These are phyloP conservation scores for Papilio polyxenes DNA, from an alignment of 1,140 invertebrate species.

Conservation along the genomic window DNA sequence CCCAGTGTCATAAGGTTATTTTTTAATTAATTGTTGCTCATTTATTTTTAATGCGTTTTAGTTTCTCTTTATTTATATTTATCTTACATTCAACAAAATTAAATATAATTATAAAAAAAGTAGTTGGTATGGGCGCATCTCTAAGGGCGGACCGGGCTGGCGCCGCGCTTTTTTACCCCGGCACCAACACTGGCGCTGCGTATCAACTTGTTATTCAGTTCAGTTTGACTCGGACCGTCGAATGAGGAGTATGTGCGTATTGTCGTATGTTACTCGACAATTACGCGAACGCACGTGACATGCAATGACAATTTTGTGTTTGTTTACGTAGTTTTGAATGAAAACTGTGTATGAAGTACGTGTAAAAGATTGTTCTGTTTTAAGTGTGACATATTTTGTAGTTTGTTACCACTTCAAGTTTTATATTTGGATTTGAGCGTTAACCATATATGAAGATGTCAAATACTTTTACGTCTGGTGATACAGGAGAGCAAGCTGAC, in stretches of 20 bases:
- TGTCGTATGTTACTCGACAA: constrained; percentile 35
- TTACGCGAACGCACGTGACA: constrained; percentile 49
- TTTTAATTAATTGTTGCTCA: too few species aligned
- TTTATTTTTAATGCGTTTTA: too few species aligned
- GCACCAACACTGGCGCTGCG: constrained; percentile 53
- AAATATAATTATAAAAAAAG: background rate
- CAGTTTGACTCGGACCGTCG: constrained; percentile 45
- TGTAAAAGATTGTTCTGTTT: constrained; percentile 60
- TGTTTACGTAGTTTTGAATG: constrained; percentile 48
- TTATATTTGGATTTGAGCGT: constrained; percentile 58
- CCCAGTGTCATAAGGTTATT: background rate
- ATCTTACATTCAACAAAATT: constrained; percentile 37
- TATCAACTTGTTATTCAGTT: constrained; percentile 47
- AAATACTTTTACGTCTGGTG: constrained; percentile 59
- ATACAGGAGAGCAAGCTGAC: constrained; percentile 62
- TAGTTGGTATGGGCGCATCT: constrained; percentile 58
- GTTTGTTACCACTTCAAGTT: constrained; percentile 48
- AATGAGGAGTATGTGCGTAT: constrained; percentile 44
- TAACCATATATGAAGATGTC: constrained; percentile 61
- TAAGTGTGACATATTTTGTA: constrained; percentile 50
- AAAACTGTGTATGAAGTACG: constrained; percentile 64
- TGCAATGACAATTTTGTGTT: constrained; percentile 60
- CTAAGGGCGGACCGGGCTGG: constrained; percentile 76
- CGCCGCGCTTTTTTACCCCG: constrained; percentile 77
- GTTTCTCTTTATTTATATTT: background rate